Percentiles rank a stretch among this genome's conserved stretches.
Conservation (phyloP, 1,140 invertebrate species). For the Neodiprion pinetum region DNA sequence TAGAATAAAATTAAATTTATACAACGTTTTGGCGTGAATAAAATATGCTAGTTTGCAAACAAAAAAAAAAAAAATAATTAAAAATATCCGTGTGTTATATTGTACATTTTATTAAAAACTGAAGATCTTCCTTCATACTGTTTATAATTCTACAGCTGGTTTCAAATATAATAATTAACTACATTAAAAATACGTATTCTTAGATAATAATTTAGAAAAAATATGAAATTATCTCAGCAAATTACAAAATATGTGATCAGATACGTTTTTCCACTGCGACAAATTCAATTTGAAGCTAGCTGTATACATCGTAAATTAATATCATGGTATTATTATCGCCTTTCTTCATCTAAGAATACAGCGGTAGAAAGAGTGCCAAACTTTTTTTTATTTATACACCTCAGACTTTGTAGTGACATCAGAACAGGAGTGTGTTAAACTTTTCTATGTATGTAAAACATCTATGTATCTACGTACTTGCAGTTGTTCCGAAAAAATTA, state of each 20-base stretch:
- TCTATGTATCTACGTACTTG: background rate
- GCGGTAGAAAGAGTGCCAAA: background rate
- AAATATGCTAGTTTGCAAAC: background rate
- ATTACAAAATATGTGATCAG: background rate
- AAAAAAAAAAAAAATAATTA: background rate
- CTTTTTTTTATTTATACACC: background rate
- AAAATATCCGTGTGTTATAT: background rate
- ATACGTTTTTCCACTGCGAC: background rate
- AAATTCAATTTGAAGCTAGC: conserved; percentile 2
- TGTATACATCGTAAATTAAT: background rate
- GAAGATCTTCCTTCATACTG: background rate
- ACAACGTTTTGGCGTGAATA: conserved; percentile 9
- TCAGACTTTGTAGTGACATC: background rate
- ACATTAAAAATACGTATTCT: conserved; percentile 8
- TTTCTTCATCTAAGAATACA: background rate
- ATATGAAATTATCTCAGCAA: background rate
- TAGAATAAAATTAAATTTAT: background rate
- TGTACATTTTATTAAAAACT: conserved; percentile 1
- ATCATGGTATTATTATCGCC: background rate
- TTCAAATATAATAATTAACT: background rate
- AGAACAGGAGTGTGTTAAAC: too few species aligned
- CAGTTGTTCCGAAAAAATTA: background rate
- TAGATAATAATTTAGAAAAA: conserved; percentile 1
- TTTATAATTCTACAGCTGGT: background rate
- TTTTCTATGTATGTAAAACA: background rate